Percentiles rank a stretch among this genome's conserved stretches.
phyloP scores from a whole-genome alignment of 1,140 invertebrate species.

The Pomacea maculata region DNA sequence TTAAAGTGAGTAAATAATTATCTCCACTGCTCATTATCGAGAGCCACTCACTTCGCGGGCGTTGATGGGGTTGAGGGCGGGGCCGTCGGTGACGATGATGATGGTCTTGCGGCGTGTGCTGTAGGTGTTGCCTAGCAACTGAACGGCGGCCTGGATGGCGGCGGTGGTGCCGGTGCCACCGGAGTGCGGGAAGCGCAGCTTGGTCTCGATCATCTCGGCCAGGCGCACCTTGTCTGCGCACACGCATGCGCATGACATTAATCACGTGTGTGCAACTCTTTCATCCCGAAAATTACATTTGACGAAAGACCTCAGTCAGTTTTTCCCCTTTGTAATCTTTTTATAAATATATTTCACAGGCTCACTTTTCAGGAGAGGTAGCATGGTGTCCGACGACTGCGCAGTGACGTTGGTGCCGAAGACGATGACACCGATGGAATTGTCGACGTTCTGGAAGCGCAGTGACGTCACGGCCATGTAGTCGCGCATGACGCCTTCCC shows the following conservation, averaged over 20 bases:
- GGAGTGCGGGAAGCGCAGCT: constrained; percentile 18
- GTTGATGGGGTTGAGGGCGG: constrained; percentile 12
- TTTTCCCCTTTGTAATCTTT: not conserved
- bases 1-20: too few relatives aligned
- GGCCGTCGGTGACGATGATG: constrained; percentile 30
- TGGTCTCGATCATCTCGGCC: constrained; percentile 15
- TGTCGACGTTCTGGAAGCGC: constrained; percentile 16
- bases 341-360: not conserved
- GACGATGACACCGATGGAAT: constrained; percentile 29
- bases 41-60: constrained; percentile 17
- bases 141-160: constrained; percentile 15
- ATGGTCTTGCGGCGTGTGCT: constrained; percentile 3
- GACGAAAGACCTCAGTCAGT: too few relatives aligned
- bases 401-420: constrained; percentile 25
- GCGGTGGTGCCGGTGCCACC: constrained; percentile 23
- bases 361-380: constrained; percentile 7
- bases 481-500: constrained; percentile 16
- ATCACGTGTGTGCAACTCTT: too few relatives aligned
- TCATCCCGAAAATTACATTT: too few relatives aligned
- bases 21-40: not conserved
- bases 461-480: constrained; percentile 28
- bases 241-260: not conserved
- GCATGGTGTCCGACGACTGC: constrained; percentile 22
- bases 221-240: constrained; percentile 20
- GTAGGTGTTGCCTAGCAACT: constrained; percentile 5